Conservation (phyloP, 2,888 invertebrate species). For the Tinea semifulvella region DNA sequence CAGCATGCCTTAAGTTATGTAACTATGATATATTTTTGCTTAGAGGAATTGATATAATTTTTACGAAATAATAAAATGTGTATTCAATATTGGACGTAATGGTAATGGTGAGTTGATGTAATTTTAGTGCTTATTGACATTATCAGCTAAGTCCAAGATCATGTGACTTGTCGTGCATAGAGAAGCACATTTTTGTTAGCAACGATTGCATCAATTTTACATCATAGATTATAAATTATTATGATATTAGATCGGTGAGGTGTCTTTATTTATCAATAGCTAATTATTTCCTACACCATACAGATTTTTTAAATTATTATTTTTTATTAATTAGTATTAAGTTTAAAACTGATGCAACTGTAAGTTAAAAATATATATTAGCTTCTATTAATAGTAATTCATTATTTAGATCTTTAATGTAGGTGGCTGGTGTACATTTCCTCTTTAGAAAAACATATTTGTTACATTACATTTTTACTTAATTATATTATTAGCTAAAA, state of each 20-base stretch:
- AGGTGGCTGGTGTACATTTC: too few species aligned
- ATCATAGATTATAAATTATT: slow-evolving; percentile 1
- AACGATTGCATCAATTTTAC: slow-evolving; percentile 13
- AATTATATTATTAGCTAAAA: too few species aligned
- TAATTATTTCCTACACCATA: too few species aligned
- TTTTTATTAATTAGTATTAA: too few species aligned
- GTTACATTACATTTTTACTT: too few species aligned
- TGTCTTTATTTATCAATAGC: too few species aligned
- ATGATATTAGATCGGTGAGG: background rate
- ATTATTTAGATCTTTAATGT: too few species aligned
- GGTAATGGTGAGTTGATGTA: background rate
- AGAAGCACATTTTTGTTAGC: slow-evolving; percentile 13
- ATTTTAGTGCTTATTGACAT: background rate
- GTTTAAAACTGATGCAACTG: too few species aligned
- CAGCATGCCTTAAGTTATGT: slow-evolving; percentile 60
- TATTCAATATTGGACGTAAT: background rate
- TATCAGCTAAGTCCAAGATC: slow-evolving; percentile 6
- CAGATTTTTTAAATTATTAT: too few species aligned
- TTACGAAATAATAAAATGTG: background rate
- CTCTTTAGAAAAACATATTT: too few species aligned
- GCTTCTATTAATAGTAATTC: too few species aligned
- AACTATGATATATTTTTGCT: slow-evolving; percentile 25
- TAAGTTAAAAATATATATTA: too few species aligned
- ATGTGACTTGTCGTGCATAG: slow-evolving; percentile 9
- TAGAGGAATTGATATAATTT: slow-evolving; percentile 22